Conservation (phyloP, 2,888 invertebrate species). For the Yponomeuta plumbellus region DNA sequence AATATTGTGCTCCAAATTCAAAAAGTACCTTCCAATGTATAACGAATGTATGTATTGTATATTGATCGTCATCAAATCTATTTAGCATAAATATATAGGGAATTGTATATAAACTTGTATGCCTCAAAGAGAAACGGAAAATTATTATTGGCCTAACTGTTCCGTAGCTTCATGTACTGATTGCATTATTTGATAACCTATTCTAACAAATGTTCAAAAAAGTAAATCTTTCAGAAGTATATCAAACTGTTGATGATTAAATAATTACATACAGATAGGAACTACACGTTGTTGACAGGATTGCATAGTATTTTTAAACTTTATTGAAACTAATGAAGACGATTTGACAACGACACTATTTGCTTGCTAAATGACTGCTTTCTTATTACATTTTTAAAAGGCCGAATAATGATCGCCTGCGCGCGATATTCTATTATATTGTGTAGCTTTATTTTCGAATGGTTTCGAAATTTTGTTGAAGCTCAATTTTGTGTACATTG, state of each 20-base stretch:
- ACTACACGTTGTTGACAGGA: background rate
- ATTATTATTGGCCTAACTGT: constrained; percentile 1
- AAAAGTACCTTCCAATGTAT: constrained; percentile 38
- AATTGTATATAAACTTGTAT: constrained; percentile 26
- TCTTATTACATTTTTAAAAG: constrained; percentile 24
- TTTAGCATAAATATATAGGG: constrained; percentile 28
- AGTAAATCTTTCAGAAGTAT: background rate
- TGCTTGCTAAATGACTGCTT: constrained; percentile 55
- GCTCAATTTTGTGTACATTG: background rate
- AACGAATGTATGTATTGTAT: constrained; percentile 26
- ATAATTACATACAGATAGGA: background rate
- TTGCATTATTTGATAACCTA: background rate
- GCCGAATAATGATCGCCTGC: background rate
- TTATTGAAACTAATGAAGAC: constrained; percentile 24
- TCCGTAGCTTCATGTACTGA: background rate
- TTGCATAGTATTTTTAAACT: background rate
- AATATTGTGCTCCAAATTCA: constrained; percentile 45
- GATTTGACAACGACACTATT: constrained; percentile 37
- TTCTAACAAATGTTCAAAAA: constrained; percentile 4
- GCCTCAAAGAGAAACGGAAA: background rate
- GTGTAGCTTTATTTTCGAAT: background rate
- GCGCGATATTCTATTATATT: background rate
- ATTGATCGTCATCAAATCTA: constrained; percentile 24
- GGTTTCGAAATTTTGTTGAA: background rate
- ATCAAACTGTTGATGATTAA: constrained; percentile 8